Evolutionary conservation across 2,888 invertebrate species (phyloP), one percentile per base, ranked within the genome.

Genomic region (Eucera pruinosa): DNA sequence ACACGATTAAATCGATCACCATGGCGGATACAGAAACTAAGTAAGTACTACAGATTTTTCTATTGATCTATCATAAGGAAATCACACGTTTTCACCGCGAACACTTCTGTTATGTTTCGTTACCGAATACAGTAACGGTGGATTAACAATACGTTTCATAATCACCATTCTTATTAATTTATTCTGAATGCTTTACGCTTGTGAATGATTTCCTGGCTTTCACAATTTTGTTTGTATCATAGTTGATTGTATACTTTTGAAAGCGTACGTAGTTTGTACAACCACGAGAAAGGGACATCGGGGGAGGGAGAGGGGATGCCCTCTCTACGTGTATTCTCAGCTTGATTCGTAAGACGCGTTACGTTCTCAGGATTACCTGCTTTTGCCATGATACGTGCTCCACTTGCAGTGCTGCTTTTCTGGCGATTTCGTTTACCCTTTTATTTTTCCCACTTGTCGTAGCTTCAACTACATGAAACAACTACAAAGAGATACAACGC

Each of bases 11-110:
- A 75, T 80, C 72, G 62, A 79, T 83, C 85, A 68, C 47, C 73
- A 87, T 87, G 87, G 87, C 87, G 80, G 87, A 87, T 78, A 85
- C 88, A n/a, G 87, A 88, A 57, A 75, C 82, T 50, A 87, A 87
- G 87, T 87, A 58, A 88, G 87, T 88, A 75, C 25, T n/a, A 45
- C 25, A 33, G 11, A 65, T 74, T 60, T 57, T 15, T 48, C 7
- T 61, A 78, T 72, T 61, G 77, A 78, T 85, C 77, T 69, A 50
- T 60, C 33, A 11, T 15, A 23, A 45, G 69, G 74, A 82, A 83
- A 80, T 83, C 78, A 61, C 67, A 30, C 61, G 50, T 71, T 81
- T 61, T 54, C 55, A 33, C 18, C 11, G n/a, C n/a, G 33, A 61
- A 66, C 57, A 64, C 72, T 61, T 61, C 47, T 43, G 50, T 61